Percentiles rank a stretch among this genome's conserved stretches.
Conservation (phyloP, 2,888 invertebrate species). For the Eurytoma californica region DNA sequence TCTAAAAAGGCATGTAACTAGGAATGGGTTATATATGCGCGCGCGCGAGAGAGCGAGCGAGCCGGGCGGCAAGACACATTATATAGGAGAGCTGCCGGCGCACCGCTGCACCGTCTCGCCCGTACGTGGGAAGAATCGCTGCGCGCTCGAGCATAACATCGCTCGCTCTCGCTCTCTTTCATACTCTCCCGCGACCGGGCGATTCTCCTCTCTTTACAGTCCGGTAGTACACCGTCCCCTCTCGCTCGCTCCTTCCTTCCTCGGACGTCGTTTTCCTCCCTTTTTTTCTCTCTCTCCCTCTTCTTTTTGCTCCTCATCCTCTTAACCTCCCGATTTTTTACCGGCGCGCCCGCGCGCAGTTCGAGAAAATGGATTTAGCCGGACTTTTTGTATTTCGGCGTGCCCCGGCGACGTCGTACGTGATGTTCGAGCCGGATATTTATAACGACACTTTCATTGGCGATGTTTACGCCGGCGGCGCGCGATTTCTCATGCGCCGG, state of each 20-base stretch:
- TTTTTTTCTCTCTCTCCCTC: neutral
- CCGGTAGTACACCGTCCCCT: neutral
- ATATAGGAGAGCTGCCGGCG: conserved; percentile 20
- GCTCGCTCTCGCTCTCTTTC: conserved; percentile 16
- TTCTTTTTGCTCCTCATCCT: conserved; percentile 7
- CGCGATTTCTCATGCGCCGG: conserved; percentile 6
- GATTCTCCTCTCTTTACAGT: conserved; percentile 20
- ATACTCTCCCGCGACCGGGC: conserved; percentile 1
- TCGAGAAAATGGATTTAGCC: too few species aligned
- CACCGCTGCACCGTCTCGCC: conserved; percentile 26
- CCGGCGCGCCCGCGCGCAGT: neutral
- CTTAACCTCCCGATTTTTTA: neutral
- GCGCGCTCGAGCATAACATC: conserved; percentile 53
- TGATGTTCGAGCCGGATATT: too few species aligned
- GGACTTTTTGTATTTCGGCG: neutral
- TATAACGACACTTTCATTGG: too few species aligned
- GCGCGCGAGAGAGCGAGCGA: conserved; percentile 11
- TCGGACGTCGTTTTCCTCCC: neutral
- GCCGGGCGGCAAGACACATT: conserved; percentile 38
- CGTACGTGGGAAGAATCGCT: conserved; percentile 56
- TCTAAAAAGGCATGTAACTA: conserved; percentile 54
- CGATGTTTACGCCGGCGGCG: neutral
- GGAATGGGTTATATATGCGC: conserved; percentile 46
- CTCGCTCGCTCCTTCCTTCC: neutral
- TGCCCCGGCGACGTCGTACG: too few species aligned